Percentiles rank a stretch among this genome's conserved stretches.
Evolutionary conservation across 2,888 invertebrate genomes (phyloP).

Genomic region (Acrobasis consociella): DNA sequence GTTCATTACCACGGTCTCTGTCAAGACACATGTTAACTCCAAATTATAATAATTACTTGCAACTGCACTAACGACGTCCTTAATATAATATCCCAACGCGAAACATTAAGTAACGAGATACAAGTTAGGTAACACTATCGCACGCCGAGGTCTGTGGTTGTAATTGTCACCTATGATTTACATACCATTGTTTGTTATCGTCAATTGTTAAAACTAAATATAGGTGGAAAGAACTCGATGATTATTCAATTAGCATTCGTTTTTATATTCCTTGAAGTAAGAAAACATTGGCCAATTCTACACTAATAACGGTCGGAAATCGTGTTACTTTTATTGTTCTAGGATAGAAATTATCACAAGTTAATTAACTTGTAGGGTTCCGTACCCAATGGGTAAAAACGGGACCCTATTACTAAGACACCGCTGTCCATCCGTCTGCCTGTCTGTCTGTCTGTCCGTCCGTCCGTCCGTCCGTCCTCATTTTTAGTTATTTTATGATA

Average conservation of each 20-base stretch:
- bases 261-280: too few relatives aligned
- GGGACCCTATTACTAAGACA: too few relatives aligned
- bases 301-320: too few relatives aligned
- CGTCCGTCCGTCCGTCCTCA: too few relatives aligned
- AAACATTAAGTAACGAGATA: conserved; percentile 11
- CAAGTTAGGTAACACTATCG: conserved; percentile 13
- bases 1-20: conserved; percentile 9
- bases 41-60: conserved; percentile 9
- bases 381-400: too few relatives aligned
- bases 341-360: too few relatives aligned
- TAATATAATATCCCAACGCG: conserved; percentile 9
- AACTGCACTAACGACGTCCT: background rate
- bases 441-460: too few relatives aligned
- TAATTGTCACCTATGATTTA: conserved; percentile 13
- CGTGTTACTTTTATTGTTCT: too few relatives aligned
- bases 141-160: conserved; percentile 16
- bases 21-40: background rate
- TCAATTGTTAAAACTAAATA: background rate
- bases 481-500: too few relatives aligned
- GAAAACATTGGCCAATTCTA: too few relatives aligned
- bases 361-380: too few relatives aligned
- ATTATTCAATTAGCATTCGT: background rate
- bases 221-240: background rate
- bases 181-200: conserved; percentile 19
- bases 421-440: too few relatives aligned